Percentiles rank a stretch among this genome's conserved stretches.
These are phyloP conservation scores for Phymastichus coffea DNA, from an alignment of 1,140 invertebrate genomes.

Conservation along the genomic window DNA sequence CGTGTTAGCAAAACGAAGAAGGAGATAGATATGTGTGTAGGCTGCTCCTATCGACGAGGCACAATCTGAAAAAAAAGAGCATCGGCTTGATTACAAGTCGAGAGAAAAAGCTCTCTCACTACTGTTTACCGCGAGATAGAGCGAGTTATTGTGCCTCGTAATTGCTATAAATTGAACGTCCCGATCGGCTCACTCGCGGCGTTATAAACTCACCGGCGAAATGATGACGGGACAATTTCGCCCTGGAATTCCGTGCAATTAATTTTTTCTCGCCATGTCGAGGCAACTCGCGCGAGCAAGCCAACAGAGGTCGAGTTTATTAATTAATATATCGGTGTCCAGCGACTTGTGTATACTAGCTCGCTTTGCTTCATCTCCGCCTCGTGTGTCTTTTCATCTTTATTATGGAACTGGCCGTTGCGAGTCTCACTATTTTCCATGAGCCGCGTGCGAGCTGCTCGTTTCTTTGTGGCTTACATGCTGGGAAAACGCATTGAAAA, in stretches of 20 bases:
- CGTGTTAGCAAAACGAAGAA: no score
- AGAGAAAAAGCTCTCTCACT: slow-evolving; percentile 23
- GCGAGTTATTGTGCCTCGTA: slow-evolving; percentile 38
- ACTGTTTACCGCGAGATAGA: slow-evolving; percentile 6
- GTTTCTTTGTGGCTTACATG: no score
- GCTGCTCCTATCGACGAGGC: no score
- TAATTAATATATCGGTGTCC: slow-evolving; percentile 25
- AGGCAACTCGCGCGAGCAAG: slow-evolving; percentile 4
- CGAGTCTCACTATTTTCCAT: no score
- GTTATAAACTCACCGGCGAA: not conserved
- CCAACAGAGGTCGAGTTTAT: not conserved
- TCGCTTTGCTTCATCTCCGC: no score
- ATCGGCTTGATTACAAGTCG: slow-evolving; percentile 7
- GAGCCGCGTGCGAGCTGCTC: no score
- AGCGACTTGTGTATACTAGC: no score
- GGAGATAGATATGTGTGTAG: no score
- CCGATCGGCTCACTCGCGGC: not conserved
- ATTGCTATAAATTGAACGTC: slow-evolving; percentile 40
- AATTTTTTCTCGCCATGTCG: slow-evolving; percentile 21
- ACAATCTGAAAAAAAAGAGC: slow-evolving; percentile 1
- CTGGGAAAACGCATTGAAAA: no score
- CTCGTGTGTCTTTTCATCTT: no score
- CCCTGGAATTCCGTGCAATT: slow-evolving; percentile 25
- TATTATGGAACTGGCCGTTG: no score
- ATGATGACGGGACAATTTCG: slow-evolving; percentile 19